phyloP scores from a whole-genome alignment of 2,888 invertebrate species.

The Drosophila rubida region DNA sequence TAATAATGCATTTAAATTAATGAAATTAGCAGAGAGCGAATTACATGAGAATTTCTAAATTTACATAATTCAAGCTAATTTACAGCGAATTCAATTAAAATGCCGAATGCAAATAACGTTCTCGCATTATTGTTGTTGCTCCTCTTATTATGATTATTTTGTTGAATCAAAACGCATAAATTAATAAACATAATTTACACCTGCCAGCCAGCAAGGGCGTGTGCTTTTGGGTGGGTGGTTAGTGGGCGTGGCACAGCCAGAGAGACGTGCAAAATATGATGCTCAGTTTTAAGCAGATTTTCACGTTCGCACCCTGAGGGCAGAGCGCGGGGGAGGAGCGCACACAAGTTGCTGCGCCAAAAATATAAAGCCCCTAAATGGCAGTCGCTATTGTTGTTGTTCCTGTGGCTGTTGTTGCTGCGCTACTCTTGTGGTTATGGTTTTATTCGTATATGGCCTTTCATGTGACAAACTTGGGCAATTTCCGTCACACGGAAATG shows the following conservation, averaged over 20 bases:
- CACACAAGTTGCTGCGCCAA: slow-evolving; percentile 14
- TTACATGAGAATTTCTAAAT: slow-evolving; percentile 33
- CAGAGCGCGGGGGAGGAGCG: not conserved
- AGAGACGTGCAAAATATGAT: slow-evolving; percentile 50
- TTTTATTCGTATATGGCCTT: slow-evolving; percentile 49
- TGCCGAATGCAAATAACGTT: slow-evolving; percentile 43
- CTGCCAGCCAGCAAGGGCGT: slow-evolving; percentile 46
- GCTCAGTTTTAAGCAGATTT: slow-evolving; percentile 60
- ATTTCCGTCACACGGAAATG: slow-evolving; percentile 76
- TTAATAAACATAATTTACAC: slow-evolving; percentile 71
- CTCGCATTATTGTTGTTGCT: slow-evolving; percentile 15
- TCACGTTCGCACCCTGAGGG: slow-evolving; percentile 22
- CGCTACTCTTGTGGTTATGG: slow-evolving; percentile 29
- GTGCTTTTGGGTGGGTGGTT: not conserved
- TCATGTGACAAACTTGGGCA: slow-evolving; percentile 70
- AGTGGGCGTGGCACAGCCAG: slow-evolving; percentile 15
- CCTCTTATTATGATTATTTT: slow-evolving; percentile 7
- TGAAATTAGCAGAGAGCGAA: slow-evolving; percentile 54
- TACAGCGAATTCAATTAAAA: slow-evolving; percentile 58
- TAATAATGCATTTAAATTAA: slow-evolving; percentile 73
- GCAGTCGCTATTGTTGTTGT: slow-evolving; percentile 22
- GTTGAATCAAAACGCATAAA: slow-evolving; percentile 55
- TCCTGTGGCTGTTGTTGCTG: slow-evolving; percentile 5
- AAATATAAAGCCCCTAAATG: slow-evolving; percentile 38
- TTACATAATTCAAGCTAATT: slow-evolving; percentile 64